Evolutionary conservation across 2,888 invertebrate species (phyloP), one percentile per base, ranked within the genome.

Genomic region (Thereva nobilitata): DNA sequence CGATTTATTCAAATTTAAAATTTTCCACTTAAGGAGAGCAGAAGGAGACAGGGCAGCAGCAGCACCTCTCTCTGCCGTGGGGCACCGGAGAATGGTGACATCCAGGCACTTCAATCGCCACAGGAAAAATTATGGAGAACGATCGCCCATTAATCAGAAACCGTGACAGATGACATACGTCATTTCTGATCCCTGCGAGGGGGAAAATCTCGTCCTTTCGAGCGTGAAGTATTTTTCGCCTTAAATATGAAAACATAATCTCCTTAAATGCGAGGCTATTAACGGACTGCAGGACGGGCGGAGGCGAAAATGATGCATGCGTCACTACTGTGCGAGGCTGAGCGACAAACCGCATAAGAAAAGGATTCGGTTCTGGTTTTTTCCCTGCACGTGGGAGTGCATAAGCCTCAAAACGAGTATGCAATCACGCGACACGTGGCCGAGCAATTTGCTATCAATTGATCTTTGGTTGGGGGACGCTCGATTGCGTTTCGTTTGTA

Each of bases 161-260:
- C 34, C 41, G 9, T 56, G 68, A 68, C 66, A 66, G 66, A 66
- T 64, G 66, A 68, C 68, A 68, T 64, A 68, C 66, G 64, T 63
- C 41, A n/a, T 10, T 34, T 37, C 23, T 44, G 42, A 35, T 37
- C n/a, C 49, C 10, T 10, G n/a, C 41, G 61, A 50, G 38, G 49
- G 9, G 4, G 4, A 50, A 23, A 9, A 52, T 63, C 49, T 49
- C 5, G 10, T 57, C n/a, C 23, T 10, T 4, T 44, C 9, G 12
- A 40, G 12, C 53, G 52, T 63, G 35, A 53, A 63, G 42, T 12
- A 53, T 66, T 66, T 59, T 59, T 66, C 59, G 66, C 57, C 57
- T 38, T 61, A 23, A 23, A 23, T 68, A 40, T 40, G 45, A 52
- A 64, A 57, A 34, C 63, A 66, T 63, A 68, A 68, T 68, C 66